A percentile compares a stretch with the other conserved stretches of the same genome.
These are phyloP conservation scores for Paracanthobrama guichenoti DNA, from an alignment of 2,113 vertebrate species.

Conservation along the genomic window DNA sequence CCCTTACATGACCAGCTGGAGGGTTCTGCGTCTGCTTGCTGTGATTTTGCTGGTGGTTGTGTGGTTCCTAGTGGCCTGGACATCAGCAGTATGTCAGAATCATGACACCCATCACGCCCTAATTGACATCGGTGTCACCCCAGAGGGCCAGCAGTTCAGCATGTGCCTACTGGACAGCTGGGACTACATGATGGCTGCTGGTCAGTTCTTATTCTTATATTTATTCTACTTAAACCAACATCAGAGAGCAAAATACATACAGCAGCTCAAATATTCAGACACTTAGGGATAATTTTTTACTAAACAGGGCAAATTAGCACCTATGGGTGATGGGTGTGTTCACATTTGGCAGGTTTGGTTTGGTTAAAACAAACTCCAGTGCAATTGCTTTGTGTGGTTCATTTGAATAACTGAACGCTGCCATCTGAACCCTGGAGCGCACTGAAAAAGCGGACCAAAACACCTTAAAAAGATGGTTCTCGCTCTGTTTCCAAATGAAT, in stretches of 20 bases:
- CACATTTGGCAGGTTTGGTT: no score
- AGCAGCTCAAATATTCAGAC: not conserved
- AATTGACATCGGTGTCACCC: constrained; percentile 85
- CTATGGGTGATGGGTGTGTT: no score
- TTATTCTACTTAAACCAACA: not conserved
- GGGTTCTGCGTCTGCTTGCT: constrained; percentile 89
- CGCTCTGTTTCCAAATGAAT: no score
- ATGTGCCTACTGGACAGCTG: constrained; percentile 94
- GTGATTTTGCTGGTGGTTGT: constrained; percentile 90
- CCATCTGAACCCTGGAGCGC: no score
- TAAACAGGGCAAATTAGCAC: no score
- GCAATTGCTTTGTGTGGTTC: no score
- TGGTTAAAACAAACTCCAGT: no score
- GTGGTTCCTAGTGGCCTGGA: constrained; percentile 97
- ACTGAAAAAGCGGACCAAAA: no score
- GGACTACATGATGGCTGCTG: constrained; percentile 99
- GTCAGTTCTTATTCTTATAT: constrained; percentile 71
- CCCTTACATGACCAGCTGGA: constrained; percentile 95
- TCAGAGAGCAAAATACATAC: not conserved
- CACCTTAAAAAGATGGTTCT: no score
- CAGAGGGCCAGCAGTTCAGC: constrained; percentile 91
- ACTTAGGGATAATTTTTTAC: no score
- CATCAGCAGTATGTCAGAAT: constrained; percentile 89
- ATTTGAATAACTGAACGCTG: no score
- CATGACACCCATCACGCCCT: constrained; percentile 81